These are phyloP conservation scores for Melanogrammus aeglefinus DNA, from an alignment of 2,797 vertebrate species.

Conservation along the genomic window DNA sequence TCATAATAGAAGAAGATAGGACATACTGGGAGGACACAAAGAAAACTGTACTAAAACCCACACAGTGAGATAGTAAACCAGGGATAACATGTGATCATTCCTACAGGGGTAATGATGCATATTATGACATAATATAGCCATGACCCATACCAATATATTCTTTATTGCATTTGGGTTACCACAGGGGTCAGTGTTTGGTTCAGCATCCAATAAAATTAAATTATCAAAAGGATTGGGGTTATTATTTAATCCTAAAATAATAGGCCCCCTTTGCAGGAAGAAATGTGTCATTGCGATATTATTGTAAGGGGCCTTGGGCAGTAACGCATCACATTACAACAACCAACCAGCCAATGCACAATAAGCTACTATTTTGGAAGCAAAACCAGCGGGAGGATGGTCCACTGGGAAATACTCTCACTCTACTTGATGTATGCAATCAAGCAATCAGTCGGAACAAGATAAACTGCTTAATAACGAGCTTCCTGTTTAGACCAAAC, in stretches of 20 bases:
- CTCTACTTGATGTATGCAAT: slow-evolving; percentile 2
- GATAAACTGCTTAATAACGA: neutral
- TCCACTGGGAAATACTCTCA: slow-evolving; percentile 3
- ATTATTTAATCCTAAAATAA: neutral
- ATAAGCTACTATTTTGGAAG: neutral
- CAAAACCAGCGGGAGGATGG: neutral
- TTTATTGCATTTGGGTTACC: neutral
- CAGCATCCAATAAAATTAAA: neutral
- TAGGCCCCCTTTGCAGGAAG: neutral
- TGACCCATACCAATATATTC: neutral
- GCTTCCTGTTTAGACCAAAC: neutral
- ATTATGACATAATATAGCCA: neutral
- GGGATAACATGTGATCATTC: neutral
- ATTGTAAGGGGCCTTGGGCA: neutral
- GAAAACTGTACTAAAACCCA: neutral
- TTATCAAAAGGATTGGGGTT: neutral
- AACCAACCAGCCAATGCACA: neutral
- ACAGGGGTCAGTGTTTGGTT: slow-evolving; percentile 1
- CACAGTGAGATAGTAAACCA: neutral
- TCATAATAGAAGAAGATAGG: neutral
- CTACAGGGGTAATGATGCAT: neutral
- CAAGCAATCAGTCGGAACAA: slow-evolving; percentile 1
- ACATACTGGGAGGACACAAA: neutral
- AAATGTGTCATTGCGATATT: slow-evolving; percentile 1
- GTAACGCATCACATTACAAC: neutral